Evolutionary conservation across 2,113 vertebrate genomes (phyloP).

Genomic region (Thinocorus orbignyianus): DNA sequence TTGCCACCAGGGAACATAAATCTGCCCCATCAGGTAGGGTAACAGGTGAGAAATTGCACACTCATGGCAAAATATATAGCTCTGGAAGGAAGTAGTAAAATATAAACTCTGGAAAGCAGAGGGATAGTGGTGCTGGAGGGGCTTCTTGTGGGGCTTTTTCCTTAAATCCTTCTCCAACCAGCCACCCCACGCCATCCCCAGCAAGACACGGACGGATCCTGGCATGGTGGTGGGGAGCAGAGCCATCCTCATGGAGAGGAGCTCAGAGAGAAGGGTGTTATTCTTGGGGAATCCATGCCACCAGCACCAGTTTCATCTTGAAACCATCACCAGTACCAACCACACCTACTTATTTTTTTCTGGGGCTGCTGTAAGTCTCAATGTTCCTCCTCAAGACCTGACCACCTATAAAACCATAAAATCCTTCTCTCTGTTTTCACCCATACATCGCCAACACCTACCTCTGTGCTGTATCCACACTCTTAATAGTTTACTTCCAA

Average conservation of each 20-base stretch:
- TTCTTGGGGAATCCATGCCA: neutral
- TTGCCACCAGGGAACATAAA: accelerated
- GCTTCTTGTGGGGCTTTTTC: accelerated
- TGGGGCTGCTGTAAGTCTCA: neutral
- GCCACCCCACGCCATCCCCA: accelerated
- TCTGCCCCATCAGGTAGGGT: neutral
- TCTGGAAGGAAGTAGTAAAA: neutral
- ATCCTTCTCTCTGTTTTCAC: neutral
- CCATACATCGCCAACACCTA: neutral
- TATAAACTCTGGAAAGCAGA: neutral
- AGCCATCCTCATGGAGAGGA: neutral
- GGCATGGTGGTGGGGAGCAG: accelerated
- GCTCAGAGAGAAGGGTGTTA: neutral
- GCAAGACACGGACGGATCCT: accelerated
- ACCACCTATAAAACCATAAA: neutral
- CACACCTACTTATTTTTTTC: neutral
- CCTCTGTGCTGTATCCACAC: no score
- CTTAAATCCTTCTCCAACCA: neutral
- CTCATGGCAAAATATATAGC: neutral
- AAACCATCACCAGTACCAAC: neutral
- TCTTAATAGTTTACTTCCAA: neutral
- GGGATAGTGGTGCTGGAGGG: neutral
- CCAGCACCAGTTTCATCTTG: neutral
- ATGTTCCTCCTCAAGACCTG: neutral
- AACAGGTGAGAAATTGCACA: neutral